Percentiles rank a stretch among this genome's conserved stretches.
phyloP scores from a whole-genome alignment of 2,113 vertebrate species.

The Girardinichthys multiradiatus region DNA sequence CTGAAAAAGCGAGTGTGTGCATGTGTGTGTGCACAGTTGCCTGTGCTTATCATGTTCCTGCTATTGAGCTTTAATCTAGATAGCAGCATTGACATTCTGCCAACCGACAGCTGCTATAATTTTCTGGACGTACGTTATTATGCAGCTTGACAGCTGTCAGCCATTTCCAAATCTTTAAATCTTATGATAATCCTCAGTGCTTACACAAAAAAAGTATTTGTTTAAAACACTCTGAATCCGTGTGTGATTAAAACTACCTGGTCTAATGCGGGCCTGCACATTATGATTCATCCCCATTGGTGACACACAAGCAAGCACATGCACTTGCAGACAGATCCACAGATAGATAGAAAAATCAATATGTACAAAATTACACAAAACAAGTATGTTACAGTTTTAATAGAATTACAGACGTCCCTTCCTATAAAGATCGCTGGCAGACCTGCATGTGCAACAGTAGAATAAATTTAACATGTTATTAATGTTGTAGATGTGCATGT shows the following conservation, averaged over 20 bases:
- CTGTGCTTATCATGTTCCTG: slow-evolving; percentile 52
- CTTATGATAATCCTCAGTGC: slow-evolving; percentile 78
- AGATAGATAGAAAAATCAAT: slow-evolving; percentile 64
- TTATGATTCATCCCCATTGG: slow-evolving; percentile 67
- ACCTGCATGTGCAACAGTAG: slow-evolving; percentile 39
- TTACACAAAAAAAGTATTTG: slow-evolving; percentile 78
- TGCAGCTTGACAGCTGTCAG: slow-evolving; percentile 78
- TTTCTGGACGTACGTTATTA: slow-evolving; percentile 75
- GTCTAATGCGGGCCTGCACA: slow-evolving; percentile 56
- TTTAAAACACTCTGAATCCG: slow-evolving; percentile 77
- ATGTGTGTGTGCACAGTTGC: slow-evolving; percentile 7
- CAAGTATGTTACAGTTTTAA: slow-evolving; percentile 63
- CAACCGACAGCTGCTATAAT: slow-evolving; percentile 69
- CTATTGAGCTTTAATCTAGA: slow-evolving; percentile 76
- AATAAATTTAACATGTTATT: slow-evolving; percentile 44
- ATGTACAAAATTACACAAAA: slow-evolving; percentile 64
- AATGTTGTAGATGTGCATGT: slow-evolving; percentile 36
- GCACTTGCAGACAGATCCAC: slow-evolving; percentile 30
- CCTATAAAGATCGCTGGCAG: slow-evolving; percentile 51
- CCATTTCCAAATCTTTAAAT: slow-evolving; percentile 81
- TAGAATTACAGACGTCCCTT: slow-evolving; percentile 56
- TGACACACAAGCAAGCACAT: slow-evolving; percentile 33
- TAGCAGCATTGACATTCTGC: slow-evolving; percentile 73
- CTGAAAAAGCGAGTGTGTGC: slow-evolving; percentile 18
- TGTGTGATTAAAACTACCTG: slow-evolving; percentile 78